Base-by-base conservation (phyloP, 2,888 invertebrate species). In the Lepeophtheirus nordmannii region DNA sequence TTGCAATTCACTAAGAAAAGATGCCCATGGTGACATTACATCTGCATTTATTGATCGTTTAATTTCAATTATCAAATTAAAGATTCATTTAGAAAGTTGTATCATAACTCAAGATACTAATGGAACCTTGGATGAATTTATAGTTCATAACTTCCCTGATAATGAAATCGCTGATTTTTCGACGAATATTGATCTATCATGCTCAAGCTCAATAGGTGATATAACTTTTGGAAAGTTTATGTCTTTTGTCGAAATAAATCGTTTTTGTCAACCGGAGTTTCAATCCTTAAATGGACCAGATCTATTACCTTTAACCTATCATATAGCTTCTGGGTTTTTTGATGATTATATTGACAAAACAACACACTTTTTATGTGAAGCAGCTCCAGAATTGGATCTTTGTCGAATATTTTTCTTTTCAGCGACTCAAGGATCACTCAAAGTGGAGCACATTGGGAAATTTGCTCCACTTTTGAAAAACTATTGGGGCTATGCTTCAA, bases 61-160 rank as follows among this genome's bases (percentile, higher is more conserved):
- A 17, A 5, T 46, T 46, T 14, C 53, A 14, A 46, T 46, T 17
- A 46, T 46, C 14, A 17, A 46, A 14, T 17, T 46, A 14, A 46
- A 46, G 8, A 17, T 46, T 46, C 53, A 46, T 46, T 46, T 46
- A 17, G 53, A 46, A 17, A 46, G 53, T 17, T 30, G 30, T 30
- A 46, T 2, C 17, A 17, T n/a, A 46, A 17, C 53, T 8, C 53
- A 46, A 17, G 17, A 17, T 14, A 17, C 5, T n/a, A 1, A 46
- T n/a, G 53, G 53, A 46, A 46, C n/a, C 53, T 17, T 46, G 53
- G 53, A 46, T 46, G 53, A 46, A 17, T 46, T 46, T 17, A 46
- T 46, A n/a, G 53, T 46, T 14, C 3, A 46, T 17, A 46, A 46
- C 8, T 46, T 46, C 8, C 53, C 53, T 5, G 53, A 17, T 17